phyloP scores from a whole-genome alignment of 1,140 invertebrate species.

The Steinernema feltiae region DNA sequence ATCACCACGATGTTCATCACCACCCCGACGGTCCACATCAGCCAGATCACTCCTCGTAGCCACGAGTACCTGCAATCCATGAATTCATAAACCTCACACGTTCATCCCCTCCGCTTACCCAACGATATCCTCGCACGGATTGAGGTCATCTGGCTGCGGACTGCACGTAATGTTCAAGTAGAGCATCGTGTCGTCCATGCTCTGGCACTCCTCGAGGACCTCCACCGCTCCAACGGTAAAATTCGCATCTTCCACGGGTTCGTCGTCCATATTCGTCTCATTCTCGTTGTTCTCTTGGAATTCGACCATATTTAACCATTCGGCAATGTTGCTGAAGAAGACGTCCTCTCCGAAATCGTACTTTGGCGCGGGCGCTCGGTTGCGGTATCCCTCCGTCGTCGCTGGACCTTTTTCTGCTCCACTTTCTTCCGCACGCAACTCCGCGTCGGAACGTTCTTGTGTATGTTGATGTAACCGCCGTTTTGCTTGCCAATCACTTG shows the following conservation, averaged over 20 bases:
- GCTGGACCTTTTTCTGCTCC: no score
- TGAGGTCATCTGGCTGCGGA: constrained; percentile 75
- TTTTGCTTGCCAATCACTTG: constrained; percentile 28
- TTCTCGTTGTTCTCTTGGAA: background rate
- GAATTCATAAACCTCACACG: background rate
- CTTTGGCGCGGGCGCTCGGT: background rate
- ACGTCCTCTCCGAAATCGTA: background rate
- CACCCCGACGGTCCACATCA: constrained; percentile 66
- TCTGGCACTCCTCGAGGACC: background rate
- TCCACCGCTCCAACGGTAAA: constrained; percentile 2
- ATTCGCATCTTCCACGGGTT: constrained; percentile 11
- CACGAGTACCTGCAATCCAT: constrained; percentile 61
- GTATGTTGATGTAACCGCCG: background rate
- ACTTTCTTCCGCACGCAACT: constrained; percentile 11
- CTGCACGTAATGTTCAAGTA: constrained; percentile 66
- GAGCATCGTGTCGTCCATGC: constrained; percentile 11
- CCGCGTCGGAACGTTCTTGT: background rate
- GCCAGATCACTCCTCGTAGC: constrained; percentile 75
- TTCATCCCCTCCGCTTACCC: constrained; percentile 62
- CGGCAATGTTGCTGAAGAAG: background rate
- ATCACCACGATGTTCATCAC: constrained; percentile 75
- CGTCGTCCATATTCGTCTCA: constrained; percentile 15
- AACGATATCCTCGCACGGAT: constrained; percentile 84
- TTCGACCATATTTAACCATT: background rate
- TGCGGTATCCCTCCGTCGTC: constrained; percentile 10